These are phyloP conservation scores for Calephelis nemesis DNA, from an alignment of 1,140 invertebrate genomes.

Conservation along the genomic window DNA sequence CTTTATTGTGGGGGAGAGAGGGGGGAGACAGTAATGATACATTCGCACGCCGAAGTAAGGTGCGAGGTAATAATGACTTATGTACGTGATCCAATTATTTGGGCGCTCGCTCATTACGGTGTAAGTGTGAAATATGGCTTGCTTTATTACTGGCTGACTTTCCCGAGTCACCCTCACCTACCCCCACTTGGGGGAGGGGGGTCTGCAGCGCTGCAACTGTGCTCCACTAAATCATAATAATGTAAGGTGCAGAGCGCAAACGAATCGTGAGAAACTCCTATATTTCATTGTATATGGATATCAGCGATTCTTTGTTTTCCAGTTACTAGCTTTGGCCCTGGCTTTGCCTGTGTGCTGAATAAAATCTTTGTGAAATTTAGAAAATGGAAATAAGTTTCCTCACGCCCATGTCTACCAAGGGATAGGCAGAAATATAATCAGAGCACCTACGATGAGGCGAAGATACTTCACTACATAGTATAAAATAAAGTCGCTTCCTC, in stretches of 20 bases:
- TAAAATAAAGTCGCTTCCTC: too few species aligned
- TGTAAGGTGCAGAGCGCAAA: constrained; percentile 59
- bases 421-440: too few species aligned
- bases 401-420: too few species aligned
- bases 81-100: constrained; percentile 81
- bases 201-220: constrained; percentile 62
- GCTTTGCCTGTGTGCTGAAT: too few species aligned
- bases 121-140: constrained; percentile 79
- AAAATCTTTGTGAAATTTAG: too few species aligned
- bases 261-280: constrained; percentile 19
- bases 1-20: constrained; percentile 24
- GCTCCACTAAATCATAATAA: constrained; percentile 71
- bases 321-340: background rate
- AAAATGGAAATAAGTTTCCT: too few species aligned
- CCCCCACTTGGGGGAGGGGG: constrained; percentile 30
- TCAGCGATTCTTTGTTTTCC: background rate
- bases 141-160: constrained; percentile 71
- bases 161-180: constrained; percentile 24
- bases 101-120: constrained; percentile 78
- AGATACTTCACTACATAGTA: too few species aligned
- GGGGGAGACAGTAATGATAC: constrained; percentile 66
- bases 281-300: constrained; percentile 5
- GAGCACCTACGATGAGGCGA: too few species aligned
- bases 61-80: constrained; percentile 80
- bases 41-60: constrained; percentile 64